phyloP scores from a whole-genome alignment of 2,888 invertebrate genomes.

The Epirrhoe alternata region DNA sequence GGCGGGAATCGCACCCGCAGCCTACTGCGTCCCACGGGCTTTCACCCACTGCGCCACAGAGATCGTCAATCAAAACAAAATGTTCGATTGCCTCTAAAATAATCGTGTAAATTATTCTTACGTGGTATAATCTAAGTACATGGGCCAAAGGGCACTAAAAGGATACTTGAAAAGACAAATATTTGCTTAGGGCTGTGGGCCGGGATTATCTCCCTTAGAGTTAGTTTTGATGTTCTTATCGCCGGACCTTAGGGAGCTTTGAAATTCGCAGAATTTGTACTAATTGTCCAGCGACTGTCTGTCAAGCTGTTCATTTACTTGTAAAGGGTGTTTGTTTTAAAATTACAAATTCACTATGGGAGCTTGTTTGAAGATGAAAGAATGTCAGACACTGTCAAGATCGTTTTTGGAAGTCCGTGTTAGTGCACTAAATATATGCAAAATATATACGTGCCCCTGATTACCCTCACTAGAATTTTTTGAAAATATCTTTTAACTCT shows the following conservation, averaged over 20 bases:
- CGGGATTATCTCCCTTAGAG: conserved; percentile 51
- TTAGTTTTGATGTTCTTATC: conserved; percentile 46
- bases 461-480: too few relatives aligned
- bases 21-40: too few relatives aligned
- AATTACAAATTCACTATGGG: neutral
- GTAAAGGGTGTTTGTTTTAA: neutral
- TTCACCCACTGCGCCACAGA: too few relatives aligned
- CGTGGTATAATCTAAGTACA: conserved; percentile 44
- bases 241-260: conserved; percentile 35
- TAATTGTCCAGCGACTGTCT: conserved; percentile 35
- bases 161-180: conserved; percentile 52
- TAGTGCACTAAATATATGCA: too few relatives aligned
- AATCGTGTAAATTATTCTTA: conserved; percentile 42
- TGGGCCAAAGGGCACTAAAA: conserved; percentile 47
- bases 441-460: too few relatives aligned
- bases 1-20: too few relatives aligned
- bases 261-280: conserved; percentile 37
- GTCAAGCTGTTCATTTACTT: conserved; percentile 36
- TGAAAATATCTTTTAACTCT: too few relatives aligned
- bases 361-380: too few relatives aligned
- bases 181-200: conserved; percentile 50
- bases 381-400: too few relatives aligned
- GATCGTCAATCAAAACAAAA: neutral
- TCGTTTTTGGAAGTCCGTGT: too few relatives aligned
- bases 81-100: neutral